Percentiles rank a stretch among this genome's conserved stretches.
phyloP scores from a whole-genome alignment of 2,797 vertebrate genomes.

The Bradypus variegatus region DNA sequence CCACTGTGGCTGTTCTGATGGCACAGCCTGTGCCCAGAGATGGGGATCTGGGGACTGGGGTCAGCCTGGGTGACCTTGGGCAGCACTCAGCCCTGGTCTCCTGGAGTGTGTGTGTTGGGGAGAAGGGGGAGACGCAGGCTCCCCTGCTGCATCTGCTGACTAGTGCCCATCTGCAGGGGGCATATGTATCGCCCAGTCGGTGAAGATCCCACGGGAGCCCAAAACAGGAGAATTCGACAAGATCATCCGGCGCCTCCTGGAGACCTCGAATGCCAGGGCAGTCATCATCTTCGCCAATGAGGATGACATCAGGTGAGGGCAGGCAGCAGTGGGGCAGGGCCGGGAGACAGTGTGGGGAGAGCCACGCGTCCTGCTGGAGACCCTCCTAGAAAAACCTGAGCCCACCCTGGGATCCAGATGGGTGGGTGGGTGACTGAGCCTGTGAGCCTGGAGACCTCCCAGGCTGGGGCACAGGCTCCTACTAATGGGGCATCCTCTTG shows the following conservation, averaged over 20 bases:
- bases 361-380: neutral
- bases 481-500: neutral
- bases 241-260: slow-evolving; percentile 88
- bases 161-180: slow-evolving; percentile 75
- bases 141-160: neutral
- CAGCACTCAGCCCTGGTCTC: neutral
- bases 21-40: neutral
- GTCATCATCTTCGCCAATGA: slow-evolving; percentile 94
- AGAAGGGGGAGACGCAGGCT: neutral
- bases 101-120: neutral
- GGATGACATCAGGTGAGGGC: slow-evolving; percentile 89
- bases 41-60: neutral
- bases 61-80: no score
- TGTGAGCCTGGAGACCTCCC: neutral
- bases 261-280: slow-evolving; percentile 88
- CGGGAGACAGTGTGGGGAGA: neutral
- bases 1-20: neutral
- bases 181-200: slow-evolving; percentile 90
- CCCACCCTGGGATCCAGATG: neutral
- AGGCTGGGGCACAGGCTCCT: neutral
- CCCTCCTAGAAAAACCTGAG: neutral
- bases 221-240: slow-evolving; percentile 89
- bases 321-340: rapidly evolving
- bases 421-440: neutral
- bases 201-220: slow-evolving; percentile 94